Conservation (phyloP, 2,113 vertebrate species). For the Tiliqua scincoides region DNA sequence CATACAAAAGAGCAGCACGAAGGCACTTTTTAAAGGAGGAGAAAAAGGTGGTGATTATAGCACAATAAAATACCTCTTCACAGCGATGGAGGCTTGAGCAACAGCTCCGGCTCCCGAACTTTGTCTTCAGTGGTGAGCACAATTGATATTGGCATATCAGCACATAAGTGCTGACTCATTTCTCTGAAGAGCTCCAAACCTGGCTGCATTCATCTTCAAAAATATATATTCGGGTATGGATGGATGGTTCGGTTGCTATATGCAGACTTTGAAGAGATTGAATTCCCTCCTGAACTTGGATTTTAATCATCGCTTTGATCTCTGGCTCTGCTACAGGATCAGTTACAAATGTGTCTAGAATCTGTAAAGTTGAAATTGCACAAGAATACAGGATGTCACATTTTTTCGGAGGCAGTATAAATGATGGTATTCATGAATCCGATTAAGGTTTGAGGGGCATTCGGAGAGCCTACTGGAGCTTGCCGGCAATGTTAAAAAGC, state of each 20-base stretch:
- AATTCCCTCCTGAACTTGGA: constrained; percentile 64
- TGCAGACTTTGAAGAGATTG: constrained; percentile 70
- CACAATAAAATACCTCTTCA: constrained; percentile 25
- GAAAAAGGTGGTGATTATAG: neutral
- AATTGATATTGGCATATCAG: constrained; percentile 43
- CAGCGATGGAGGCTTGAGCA: constrained; percentile 29
- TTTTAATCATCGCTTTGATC: constrained; percentile 74
- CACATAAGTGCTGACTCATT: constrained; percentile 44
- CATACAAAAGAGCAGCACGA: neutral
- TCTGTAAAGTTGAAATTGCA: constrained; percentile 61
- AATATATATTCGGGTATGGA: constrained; percentile 41
- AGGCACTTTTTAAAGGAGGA: neutral
- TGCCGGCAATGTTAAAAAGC: constrained; percentile 24
- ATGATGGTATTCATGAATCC: constrained; percentile 49
- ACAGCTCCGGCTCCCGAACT: constrained; percentile 36
- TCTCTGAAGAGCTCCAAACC: constrained; percentile 45
- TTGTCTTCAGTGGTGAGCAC: constrained; percentile 42
- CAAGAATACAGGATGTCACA: constrained; percentile 37
- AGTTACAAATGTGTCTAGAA: constrained; percentile 60
- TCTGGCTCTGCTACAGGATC: constrained; percentile 58
- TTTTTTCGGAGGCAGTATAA: constrained; percentile 47
- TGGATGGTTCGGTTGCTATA: constrained; percentile 62
- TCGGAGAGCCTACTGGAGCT: neutral
- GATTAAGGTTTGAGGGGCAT: constrained; percentile 23
- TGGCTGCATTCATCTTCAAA: constrained; percentile 47